Base-by-base conservation (phyloP, 1,140 invertebrate species). In the Steinernema feltiae region DNA sequence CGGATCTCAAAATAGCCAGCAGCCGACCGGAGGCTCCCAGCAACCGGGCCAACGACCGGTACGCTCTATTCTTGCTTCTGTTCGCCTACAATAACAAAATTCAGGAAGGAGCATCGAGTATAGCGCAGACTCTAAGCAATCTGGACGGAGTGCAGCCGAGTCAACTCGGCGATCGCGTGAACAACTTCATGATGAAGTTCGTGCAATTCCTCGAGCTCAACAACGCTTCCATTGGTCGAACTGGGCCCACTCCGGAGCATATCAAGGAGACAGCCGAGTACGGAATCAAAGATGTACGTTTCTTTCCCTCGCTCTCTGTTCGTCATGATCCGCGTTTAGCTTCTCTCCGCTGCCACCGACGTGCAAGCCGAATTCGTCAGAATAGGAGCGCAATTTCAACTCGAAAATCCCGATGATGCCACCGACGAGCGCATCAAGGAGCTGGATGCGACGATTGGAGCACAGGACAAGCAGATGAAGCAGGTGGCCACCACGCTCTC, bases 381-480 rank as follows among this genome's bases (percentile, higher is more conserved):
- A 27, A 63, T 63, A 15, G 53, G 53, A 12, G 53, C 53, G 15
- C 53, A 63, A 63, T 27, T 17, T 27, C 12, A 27, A 12, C 2
- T 63, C 3, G 53, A 63, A 63, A 63, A 63, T 21, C 53, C 12
- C 24, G 24, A 63, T 27, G 53, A 63, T 3, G 24, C 53, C 53
- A 17, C 24, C 24, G 24, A 63, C 24, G 53, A 63, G 24, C 53
- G 53, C 24, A 27, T 63, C 12, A 63, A 63, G 53, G 53, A 63
- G 24, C 53, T 63, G 35, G 70, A 30, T 15, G 73, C 77, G 41
- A 76, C 35, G 46, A 78, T 69, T 27, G 48, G 35, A 15, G 48
- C 35, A 32, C 53, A 77, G 30, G 74, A 78, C 35, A 74, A 79
- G 24, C 69, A 71, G 29, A 46, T 78, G 24, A 30, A 41, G 48